Percentiles rank a stretch among this genome's conserved stretches.
phyloP scores from a whole-genome alignment of 2,888 invertebrate genomes.

The Octonoba sinensis region DNA sequence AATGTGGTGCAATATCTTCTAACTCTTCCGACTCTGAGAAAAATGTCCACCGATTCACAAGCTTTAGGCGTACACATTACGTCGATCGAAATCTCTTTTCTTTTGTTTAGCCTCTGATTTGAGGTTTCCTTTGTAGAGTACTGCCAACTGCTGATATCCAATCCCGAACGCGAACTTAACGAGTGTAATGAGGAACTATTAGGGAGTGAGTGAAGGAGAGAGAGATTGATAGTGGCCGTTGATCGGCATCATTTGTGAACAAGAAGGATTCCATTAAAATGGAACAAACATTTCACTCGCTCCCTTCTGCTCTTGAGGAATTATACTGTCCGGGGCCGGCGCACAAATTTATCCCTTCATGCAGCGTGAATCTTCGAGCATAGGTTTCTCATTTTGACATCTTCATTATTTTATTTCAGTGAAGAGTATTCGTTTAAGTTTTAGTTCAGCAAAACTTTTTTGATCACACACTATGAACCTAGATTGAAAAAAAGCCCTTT shows the following conservation, averaged over 20 bases:
- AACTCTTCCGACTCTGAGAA: too few relatives aligned
- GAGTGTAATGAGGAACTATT: slow-evolving; percentile 43
- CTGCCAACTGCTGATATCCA: too few relatives aligned
- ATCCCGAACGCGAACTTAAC: slow-evolving; percentile 12
- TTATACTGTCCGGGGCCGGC: slow-evolving; percentile 10
- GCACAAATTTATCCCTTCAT: slow-evolving; percentile 13
- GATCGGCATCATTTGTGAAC: slow-evolving; percentile 63
- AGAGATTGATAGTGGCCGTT: slow-evolving; percentile 31
- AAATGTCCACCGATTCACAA: too few relatives aligned
- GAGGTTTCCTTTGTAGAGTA: too few relatives aligned
- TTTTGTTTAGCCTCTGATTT: too few relatives aligned
- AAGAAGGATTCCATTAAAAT: slow-evolving; percentile 64
- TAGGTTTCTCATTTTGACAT: not conserved
- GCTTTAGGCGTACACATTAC: too few relatives aligned
- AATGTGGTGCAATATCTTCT: too few relatives aligned
- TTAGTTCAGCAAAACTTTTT: too few relatives aligned
- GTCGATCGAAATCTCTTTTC: too few relatives aligned
- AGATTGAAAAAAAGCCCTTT: not conserved
- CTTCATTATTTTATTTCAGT: too few relatives aligned
- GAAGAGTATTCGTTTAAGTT: too few relatives aligned
- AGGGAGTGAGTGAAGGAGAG: not conserved
- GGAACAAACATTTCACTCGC: slow-evolving; percentile 54
- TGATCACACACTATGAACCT: too few relatives aligned
- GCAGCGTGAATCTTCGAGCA: not conserved
- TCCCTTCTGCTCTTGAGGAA: slow-evolving; percentile 31